Conservation (phyloP, 2,888 invertebrate genomes). For the Byasa hedistus region DNA sequence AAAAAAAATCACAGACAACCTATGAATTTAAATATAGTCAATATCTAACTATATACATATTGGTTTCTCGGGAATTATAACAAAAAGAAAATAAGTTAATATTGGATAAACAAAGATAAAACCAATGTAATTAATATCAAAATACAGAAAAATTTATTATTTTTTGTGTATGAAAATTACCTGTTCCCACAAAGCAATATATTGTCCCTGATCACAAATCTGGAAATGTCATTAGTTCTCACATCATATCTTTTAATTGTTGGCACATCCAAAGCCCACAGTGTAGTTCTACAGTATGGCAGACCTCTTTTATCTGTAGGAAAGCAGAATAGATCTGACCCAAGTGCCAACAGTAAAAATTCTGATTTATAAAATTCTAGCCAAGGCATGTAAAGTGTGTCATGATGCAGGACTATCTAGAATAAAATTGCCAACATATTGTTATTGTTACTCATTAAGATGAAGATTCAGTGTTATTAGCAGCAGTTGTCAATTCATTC, state of each 20-base stretch:
- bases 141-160: no score
- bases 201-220: slow-evolving; percentile 60
- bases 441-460: no score
- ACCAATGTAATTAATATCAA: no score
- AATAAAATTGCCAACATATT: slow-evolving; percentile 33
- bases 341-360: slow-evolving; percentile 53
- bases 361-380: slow-evolving; percentile 52
- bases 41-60: no score
- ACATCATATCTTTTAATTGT: slow-evolving; percentile 56
- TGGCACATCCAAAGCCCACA: slow-evolving; percentile 61
- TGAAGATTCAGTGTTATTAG: no score
- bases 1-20: no score
- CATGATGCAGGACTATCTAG: slow-evolving; percentile 54
- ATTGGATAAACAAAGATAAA: no score
- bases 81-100: no score
- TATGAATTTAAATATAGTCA: no score
- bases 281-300: slow-evolving; percentile 41
- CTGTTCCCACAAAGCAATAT: slow-evolving; percentile 68
- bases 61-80: no score
- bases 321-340: slow-evolving; percentile 57
- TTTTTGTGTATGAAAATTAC: slow-evolving; percentile 40
- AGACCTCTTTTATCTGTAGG: slow-evolving; percentile 47
- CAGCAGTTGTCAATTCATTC: no score
- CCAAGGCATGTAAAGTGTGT: slow-evolving; percentile 70
- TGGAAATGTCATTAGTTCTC: slow-evolving; percentile 70